Evolutionary conservation across 2,888 invertebrate species (phyloP), one percentile per base, ranked within the genome.

Genomic region (Trachelus tabidus): DNA sequence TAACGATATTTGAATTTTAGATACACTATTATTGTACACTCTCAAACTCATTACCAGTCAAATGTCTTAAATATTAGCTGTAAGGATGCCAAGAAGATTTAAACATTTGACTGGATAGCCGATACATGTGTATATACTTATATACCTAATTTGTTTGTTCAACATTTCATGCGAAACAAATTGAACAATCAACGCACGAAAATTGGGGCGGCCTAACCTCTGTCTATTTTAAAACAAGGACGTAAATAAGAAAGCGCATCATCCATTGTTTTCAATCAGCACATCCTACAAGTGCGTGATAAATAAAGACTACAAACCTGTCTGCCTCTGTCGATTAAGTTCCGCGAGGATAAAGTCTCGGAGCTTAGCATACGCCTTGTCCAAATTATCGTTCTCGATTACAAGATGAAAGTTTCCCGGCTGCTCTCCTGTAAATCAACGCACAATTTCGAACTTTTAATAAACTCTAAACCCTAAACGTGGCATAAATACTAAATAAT

Each of bases 401-500:
- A 96, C 93, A 78, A 95, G 92, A 89, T 98, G 95, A 90, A 98
- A 98, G 90, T 98, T 97, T 1, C 95, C 95, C 3, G 95, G 94
- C 71, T 91, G 90, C 83, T 93, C 93, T 81, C 93, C 94, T 93
- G 81, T 68, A 35, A 71, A 78, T 31, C 78, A 79, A 15, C 15
- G 34, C 1, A 68, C 12, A 30, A 56, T n/a, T 9, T 77, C 12
- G 31, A 68, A 30, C 31, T 69, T 68, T 37, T 30, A 56, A 71
- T 69, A 37, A 56, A 68, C n/a, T 56, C 4, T 37, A n/a, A n/a
- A n/a, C n/a, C n/a, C n/a, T n/a, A n/a, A n/a, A n/a, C 68, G 31
- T 3, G 30, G 6, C 23, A 75, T 69, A n/a, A 68, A 35, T 73
- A 69, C 2, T 56, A 76, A 73, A 23, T 56, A 75, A 77, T 76